Evolutionary conservation across 2,888 invertebrate genomes (phyloP).

Genomic region (Mactromeris polynyma): DNA sequence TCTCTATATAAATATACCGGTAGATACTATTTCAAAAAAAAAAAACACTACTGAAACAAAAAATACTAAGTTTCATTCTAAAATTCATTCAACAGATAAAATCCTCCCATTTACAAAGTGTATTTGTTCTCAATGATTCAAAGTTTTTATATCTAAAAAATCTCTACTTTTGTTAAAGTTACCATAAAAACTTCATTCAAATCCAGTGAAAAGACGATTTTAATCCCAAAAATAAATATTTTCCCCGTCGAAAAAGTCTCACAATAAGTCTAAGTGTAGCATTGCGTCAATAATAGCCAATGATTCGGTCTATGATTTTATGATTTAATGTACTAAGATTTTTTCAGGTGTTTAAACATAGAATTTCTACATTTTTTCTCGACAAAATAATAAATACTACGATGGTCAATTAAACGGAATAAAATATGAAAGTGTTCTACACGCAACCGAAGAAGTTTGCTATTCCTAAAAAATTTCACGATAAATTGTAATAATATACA

Average conservation of each 20-base stretch:
- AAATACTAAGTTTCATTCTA: too few species aligned
- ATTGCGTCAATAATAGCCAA: background rate
- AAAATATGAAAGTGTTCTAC: background rate
- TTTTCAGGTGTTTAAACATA: background rate
- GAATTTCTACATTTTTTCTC: background rate
- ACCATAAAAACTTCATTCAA: background rate
- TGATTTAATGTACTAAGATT: background rate
- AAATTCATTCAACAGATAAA: too few species aligned
- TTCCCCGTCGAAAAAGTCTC: background rate
- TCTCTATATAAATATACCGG: too few species aligned
- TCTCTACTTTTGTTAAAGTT: background rate
- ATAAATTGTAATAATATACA: too few species aligned
- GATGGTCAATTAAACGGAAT: background rate
- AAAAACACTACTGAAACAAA: too few species aligned
- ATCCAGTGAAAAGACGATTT: slow-evolving; percentile 11
- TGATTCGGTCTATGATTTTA: background rate
- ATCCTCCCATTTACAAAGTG: background rate
- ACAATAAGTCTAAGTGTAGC: background rate
- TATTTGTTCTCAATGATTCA: background rate
- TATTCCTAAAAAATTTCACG: too few species aligned
- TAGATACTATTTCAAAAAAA: too few species aligned
- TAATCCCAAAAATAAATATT: slow-evolving; percentile 13
- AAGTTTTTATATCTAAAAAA: background rate
- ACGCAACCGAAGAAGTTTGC: background rate
- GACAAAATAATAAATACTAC: background rate